Evolutionary conservation across 2,113 vertebrate species (phyloP).

Genomic region (Anhinga anhinga): DNA sequence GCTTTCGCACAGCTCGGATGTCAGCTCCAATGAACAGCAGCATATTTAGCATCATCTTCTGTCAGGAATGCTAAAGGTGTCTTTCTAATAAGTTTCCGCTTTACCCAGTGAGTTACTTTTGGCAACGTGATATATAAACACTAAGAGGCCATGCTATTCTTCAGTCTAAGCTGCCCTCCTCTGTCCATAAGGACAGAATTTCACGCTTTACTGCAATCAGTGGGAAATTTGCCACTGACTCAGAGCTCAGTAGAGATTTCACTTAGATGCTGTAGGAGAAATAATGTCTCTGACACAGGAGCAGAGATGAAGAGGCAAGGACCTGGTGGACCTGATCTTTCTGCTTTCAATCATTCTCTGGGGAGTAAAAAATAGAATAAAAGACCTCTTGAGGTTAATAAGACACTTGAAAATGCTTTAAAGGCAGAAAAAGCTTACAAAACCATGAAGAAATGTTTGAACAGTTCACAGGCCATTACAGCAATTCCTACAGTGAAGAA

Average conservation of each 20-base stretch:
- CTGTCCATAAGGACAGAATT: not conserved
- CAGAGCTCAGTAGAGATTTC: not conserved
- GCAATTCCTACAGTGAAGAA: not conserved
- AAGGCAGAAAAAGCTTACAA: not conserved
- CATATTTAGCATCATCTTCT: not conserved
- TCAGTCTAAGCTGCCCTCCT: not conserved
- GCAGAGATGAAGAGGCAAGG: not conserved
- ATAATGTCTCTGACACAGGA: not conserved
- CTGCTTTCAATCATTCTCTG: not conserved
- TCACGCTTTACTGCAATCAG: accelerated
- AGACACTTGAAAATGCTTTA: not conserved
- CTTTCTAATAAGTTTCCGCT: not conserved
- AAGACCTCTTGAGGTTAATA: not conserved
- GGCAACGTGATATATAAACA: accelerated
- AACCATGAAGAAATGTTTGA: not conserved
- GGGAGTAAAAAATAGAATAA: not conserved
- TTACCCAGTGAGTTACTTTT: not conserved
- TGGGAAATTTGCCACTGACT: not conserved
- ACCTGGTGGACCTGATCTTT: not conserved
- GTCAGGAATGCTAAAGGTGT: not conserved
- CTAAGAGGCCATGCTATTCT: not conserved
- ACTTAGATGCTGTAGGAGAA: not conserved
- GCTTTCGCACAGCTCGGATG: not conserved
- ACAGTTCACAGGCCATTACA: not conserved
- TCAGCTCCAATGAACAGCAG: not conserved